Base-by-base conservation (phyloP, 2,797 vertebrate genomes). In the Hyperoplus lanceolatus region DNA sequence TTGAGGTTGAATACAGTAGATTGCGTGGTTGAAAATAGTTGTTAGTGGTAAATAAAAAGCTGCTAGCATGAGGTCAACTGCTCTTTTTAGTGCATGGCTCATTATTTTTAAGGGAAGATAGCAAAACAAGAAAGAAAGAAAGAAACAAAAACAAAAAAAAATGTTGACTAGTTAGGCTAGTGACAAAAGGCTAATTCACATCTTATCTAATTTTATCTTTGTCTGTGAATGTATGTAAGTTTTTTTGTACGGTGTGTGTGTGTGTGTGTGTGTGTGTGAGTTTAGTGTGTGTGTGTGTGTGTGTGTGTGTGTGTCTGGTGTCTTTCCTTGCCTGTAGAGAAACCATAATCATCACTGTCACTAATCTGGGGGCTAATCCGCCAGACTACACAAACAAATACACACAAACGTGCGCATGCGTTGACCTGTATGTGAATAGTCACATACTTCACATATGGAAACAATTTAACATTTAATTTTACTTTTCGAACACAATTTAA, bases 291-390 rank as follows among this genome's bases (percentile, higher is more conserved):
- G 69, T 62, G 50, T 55, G 68, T 82, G 73, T 49, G 51, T 63
- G 53, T 73, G 81, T 73, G 29, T 29, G 29, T 29, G 29, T 29
- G 29, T 3, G 29, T 3, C 29, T 29, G 29, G 29, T 29, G 29
- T 29, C 29, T 29, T 29, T 29, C 29, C 41, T 75, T 73, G 21
- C 55, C 74, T 76, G 59, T 66, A 68, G 63, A 77, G 55, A 29
- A 77, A 49, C 72, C 79, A 67, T 88, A 87, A 87, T 90, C 84
- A 90, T 61, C 77, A 67, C 89, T 83, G 85, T 89, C 86, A 84
- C 90, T 90, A 90, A 92, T 90, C 88, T 46, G 3, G 53, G 45
- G 54, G 73, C 75, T 90, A 87, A 90, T 90, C 84, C 75, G 1
- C 64, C 48, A 71, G 78, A 77, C 85, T 78, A 77, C 74, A 77